Evolutionary conservation across 1,140 invertebrate species (phyloP).

Genomic region (Streblospio benedicti): DNA sequence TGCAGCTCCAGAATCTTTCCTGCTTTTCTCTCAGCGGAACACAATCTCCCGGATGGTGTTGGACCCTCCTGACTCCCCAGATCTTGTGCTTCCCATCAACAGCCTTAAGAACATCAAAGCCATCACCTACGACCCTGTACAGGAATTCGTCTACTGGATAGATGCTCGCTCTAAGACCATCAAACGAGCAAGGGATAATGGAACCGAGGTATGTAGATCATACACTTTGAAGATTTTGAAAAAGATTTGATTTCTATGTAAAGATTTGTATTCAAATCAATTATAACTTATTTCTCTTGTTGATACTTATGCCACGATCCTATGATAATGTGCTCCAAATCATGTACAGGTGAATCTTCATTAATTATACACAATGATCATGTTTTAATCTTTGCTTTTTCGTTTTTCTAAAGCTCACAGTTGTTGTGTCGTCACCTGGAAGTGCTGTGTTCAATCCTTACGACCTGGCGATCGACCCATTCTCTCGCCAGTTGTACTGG

Average conservation of each 20-base stretch:
- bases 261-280: too few relatives aligned
- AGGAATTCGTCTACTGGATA: constrained; percentile 72
- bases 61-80: constrained; percentile 27
- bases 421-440: too few relatives aligned
- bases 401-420: too few relatives aligned
- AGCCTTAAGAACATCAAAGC: constrained; percentile 68
- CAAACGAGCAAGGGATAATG: constrained; percentile 60
- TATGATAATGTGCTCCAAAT: too few relatives aligned
- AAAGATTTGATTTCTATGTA: constrained; percentile 1
- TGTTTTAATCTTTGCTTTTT: too few relatives aligned
- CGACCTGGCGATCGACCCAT: constrained; percentile 76
- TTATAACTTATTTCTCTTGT: too few relatives aligned
- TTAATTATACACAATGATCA: too few relatives aligned
- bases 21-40: constrained; percentile 44
- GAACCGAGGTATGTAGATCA: constrained; percentile 45
- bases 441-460: too few relatives aligned
- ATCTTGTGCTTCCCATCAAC: constrained; percentile 50
- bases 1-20: constrained; percentile 43
- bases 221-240: background rate
- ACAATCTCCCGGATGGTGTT: constrained; percentile 42
- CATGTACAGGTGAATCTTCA: too few relatives aligned
- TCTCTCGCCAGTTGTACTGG: constrained; percentile 77
- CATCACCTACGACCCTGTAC: constrained; percentile 75
- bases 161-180: constrained; percentile 70
- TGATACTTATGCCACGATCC: too few relatives aligned